Evolutionary conservation across 2,888 invertebrate species (phyloP), one percentile per base, ranked within the genome.

Genomic region (Diaphora mendica): DNA sequence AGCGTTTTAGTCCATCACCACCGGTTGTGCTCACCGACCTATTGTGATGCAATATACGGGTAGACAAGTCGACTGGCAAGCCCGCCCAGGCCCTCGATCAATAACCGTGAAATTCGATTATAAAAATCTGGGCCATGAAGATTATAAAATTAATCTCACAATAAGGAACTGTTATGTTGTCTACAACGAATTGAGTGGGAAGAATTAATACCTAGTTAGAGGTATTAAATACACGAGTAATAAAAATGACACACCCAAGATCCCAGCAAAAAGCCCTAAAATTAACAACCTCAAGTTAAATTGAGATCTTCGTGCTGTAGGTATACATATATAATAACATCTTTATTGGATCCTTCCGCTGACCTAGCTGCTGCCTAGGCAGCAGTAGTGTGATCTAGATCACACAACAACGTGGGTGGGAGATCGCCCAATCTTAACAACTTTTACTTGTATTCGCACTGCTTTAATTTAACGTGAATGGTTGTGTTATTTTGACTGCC

Each of bases 1-100:
- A 95, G 95, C 95, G 83, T 75, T 87, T 90, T 91, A 88, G 90
- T 88, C 92, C 91, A 91, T 94, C 94, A 93, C 89, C 92, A 86
- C 86, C 79, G 90, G 91, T 90, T 90, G 84, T 87, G 88, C 79
- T 84, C 85, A 83, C 85, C 75, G 82, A 80, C 80, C 89, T 88
- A 87, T 91, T 91, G 92, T 94, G 92, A 90, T 87, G 93, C 91
- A 91, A 92, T 84, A 76, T 84, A 78, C 82, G 66, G 81, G 82
- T 86, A 90, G 92, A 91, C 91, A 93, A 91, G 89, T 91, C 88
- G 91, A 91, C 90, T 90, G 82, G 90, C 90, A 86, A 88, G 91
- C 91, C 93, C 94, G 93, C 95, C 94, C 95, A 93, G 87, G 88
- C 91, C 91, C 89, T 94, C 92, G 86, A 91, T 94, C 93, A 91